Percentiles rank a stretch among this genome's conserved stretches.
phyloP scores from a whole-genome alignment of 37 sponge, comb jelly and placozoan species.

The Axinella damicornis region DNA sequence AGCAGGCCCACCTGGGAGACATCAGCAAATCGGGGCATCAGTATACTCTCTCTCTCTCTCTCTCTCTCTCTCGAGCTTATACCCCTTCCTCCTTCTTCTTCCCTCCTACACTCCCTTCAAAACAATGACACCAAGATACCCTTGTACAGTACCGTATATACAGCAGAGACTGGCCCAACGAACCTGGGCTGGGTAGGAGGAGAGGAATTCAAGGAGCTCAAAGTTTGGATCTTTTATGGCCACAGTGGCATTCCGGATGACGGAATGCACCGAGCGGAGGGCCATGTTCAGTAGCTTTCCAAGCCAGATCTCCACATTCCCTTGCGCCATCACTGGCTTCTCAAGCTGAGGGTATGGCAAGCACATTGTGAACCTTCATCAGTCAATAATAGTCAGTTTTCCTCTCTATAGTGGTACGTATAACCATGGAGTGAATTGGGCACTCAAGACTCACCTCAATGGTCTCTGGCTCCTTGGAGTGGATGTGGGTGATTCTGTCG shows the following conservation, averaged over 20 bases:
- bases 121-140: no score
- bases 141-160: no score
- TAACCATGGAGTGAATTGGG: no score
- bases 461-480: conserved; percentile 97
- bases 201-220: conserved; percentile 87
- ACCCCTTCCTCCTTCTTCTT: no score
- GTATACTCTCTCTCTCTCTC: no score
- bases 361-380: neutral
- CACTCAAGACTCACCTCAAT: conserved; percentile 74
- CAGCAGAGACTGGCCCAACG: no score
- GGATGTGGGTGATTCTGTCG: conserved; percentile 93
- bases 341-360: conserved; percentile 64
- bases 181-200: conserved; percentile 90
- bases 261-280: conserved; percentile 81
- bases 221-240: conserved; percentile 92
- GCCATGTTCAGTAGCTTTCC: conserved; percentile 74
- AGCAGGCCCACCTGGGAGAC: conserved; percentile 83
- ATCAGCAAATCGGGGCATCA: no score
- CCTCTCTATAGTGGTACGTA: no score
- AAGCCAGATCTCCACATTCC: conserved; percentile 96
- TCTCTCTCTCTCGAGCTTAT: no score
- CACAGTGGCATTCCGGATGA: conserved; percentile 81
- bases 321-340: conserved; percentile 91
- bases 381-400: no score
- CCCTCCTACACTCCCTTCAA: no score